Evolutionary conservation across 2,113 vertebrate genomes (phyloP).

Genomic region (Furnarius figulus): DNA sequence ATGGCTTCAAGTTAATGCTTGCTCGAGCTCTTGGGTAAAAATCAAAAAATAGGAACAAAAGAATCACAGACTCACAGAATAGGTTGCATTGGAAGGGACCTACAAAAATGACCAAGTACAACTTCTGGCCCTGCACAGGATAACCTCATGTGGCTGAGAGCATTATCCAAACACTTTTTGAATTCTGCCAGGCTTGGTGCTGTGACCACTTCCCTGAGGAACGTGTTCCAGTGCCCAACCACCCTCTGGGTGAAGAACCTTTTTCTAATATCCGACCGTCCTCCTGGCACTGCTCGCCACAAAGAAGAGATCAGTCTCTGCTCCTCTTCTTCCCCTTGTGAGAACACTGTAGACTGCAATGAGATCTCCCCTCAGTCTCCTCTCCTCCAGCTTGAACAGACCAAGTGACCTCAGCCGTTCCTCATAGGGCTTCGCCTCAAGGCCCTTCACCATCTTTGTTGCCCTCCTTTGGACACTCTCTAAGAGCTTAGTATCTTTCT

Average conservation of each 20-base stretch:
- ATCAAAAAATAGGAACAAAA: neutral
- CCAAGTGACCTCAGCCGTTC: neutral
- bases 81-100: neutral
- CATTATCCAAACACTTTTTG: neutral
- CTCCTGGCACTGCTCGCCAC: neutral
- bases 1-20: neutral
- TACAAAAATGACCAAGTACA: neutral
- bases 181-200: neutral
- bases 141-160: neutral
- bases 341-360: neutral
- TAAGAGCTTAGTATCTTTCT: neutral
- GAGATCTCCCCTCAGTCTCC: neutral
- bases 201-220: neutral
- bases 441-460: neutral
- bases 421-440: rapidly evolving
- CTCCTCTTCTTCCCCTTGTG: neutral
- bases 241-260: rapidly evolving
- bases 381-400: neutral
- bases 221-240: rapidly evolving
- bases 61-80: neutral
- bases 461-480: neutral
- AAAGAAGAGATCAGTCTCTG: neutral
- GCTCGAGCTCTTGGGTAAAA: neutral
- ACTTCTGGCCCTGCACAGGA: neutral
- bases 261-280: neutral